Evolutionary conservation across 2,888 invertebrate genomes (phyloP).

Genomic region (Strigamia transsilvanica): DNA sequence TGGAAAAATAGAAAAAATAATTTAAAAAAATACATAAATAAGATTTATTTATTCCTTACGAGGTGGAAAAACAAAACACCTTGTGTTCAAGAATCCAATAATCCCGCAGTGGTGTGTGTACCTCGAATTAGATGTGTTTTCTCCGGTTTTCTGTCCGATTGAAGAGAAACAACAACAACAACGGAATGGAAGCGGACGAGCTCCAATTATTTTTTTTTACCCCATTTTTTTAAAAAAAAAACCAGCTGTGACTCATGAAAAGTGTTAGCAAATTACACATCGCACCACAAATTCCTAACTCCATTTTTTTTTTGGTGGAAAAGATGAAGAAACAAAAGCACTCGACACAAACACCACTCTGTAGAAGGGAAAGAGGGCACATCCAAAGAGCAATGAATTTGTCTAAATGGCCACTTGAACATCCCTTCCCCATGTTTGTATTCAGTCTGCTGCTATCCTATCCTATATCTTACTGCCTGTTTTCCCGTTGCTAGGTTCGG

Average conservation of each 20-base stretch:
- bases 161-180: neutral
- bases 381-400: slow-evolving; percentile 41
- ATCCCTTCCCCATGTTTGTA: slow-evolving; percentile 47
- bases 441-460: slow-evolving; percentile 13
- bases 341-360: slow-evolving; percentile 48
- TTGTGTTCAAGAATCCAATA: neutral
- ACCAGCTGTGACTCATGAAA: slow-evolving; percentile 23
- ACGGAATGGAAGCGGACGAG: neutral
- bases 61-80: slow-evolving; percentile 13
- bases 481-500: neutral
- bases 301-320: neutral
- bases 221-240: neutral
- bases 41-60: neutral
- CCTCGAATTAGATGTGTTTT: slow-evolving; percentile 32
- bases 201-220: neutral
- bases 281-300: slow-evolving; percentile 13
- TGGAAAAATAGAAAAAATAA: neutral
- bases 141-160: neutral
- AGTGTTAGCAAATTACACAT: slow-evolving; percentile 27
- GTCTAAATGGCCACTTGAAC: slow-evolving; percentile 48
- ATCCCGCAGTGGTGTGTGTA: slow-evolving; percentile 6
- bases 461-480: slow-evolving; percentile 19
- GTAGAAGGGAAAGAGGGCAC: slow-evolving; percentile 10
- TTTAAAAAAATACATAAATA: neutral
- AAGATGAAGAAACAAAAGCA: slow-evolving; percentile 29